Conservation (phyloP, 2,113 vertebrate genomes). For the Cephalopholis sonnerati region DNA sequence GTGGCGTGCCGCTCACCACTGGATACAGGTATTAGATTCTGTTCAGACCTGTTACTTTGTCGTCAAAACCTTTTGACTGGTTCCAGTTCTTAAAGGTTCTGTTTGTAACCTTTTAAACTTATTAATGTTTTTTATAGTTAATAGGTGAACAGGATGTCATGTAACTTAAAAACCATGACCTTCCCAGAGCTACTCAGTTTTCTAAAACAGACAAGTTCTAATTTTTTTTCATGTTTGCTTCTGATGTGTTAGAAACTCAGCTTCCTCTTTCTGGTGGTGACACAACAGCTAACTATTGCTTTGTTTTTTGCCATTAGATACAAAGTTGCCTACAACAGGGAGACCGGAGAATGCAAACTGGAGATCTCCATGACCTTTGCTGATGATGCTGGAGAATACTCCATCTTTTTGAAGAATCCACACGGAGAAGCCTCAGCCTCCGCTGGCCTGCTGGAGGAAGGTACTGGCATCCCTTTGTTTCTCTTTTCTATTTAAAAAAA, state of each 20-base stretch:
- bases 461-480: conserved; percentile 68
- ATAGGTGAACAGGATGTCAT: too few species aligned
- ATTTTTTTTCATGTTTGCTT: too few species aligned
- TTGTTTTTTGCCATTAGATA: conserved; percentile 82
- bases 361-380: conserved; percentile 98
- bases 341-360: conserved; percentile 92
- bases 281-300: too few species aligned
- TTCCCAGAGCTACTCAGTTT: too few species aligned
- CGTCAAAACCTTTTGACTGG: background rate
- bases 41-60: background rate
- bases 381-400: conserved; percentile 95
- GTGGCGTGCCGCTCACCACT: conserved; percentile 92
- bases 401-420: conserved; percentile 89
- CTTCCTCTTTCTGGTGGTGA: too few species aligned
- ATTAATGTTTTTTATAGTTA: too few species aligned
- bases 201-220: too few species aligned
- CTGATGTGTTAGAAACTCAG: too few species aligned
- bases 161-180: too few species aligned
- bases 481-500: background rate
- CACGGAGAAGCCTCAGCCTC: conserved; percentile 91
- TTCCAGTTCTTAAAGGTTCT: background rate
- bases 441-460: conserved; percentile 92
- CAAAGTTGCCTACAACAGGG: conserved; percentile 92
- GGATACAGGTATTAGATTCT: conserved; percentile 88
- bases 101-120: too few species aligned